Conservation (phyloP, 2,797 vertebrate species). For the Hozukius guyotensis region DNA sequence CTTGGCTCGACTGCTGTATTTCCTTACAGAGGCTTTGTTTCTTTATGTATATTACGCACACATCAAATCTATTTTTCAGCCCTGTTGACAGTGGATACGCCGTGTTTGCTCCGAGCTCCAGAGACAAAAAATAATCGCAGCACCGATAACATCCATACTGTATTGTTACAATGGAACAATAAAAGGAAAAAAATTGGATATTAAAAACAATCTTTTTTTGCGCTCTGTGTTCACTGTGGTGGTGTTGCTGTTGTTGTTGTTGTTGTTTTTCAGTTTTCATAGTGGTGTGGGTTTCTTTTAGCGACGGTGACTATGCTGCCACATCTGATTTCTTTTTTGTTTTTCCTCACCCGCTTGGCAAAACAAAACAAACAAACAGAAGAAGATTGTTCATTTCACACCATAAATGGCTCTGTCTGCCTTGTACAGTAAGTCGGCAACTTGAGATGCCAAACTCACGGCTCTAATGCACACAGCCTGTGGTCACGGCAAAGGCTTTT, state of each 20-base stretch:
- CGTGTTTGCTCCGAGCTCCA: constrained; percentile 72
- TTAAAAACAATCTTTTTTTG: constrained; percentile 72
- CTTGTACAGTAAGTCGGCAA: constrained; percentile 91
- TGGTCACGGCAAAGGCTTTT: constrained; percentile 5
- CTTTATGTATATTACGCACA: constrained; percentile 83
- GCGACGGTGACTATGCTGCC: constrained; percentile 83
- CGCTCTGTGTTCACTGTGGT: constrained; percentile 77
- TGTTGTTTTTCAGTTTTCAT: constrained; percentile 74
- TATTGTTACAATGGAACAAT: constrained; percentile 82
- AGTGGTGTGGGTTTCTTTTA: constrained; percentile 76
- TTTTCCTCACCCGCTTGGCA: constrained; percentile 94
- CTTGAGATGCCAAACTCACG: constrained; percentile 88
- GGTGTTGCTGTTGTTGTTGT: constrained; percentile 59
- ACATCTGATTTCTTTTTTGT: constrained; percentile 88
- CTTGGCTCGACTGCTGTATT: constrained; percentile 79
- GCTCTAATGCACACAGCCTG: constrained; percentile 81
- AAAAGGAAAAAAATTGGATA: constrained; percentile 78
- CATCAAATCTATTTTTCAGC: constrained; percentile 84
- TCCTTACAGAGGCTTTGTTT: constrained; percentile 86
- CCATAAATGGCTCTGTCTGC: constrained; percentile 92
- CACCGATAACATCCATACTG: constrained; percentile 74
- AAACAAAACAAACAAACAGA: constrained; percentile 84
- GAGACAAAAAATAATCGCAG: constrained; percentile 65
- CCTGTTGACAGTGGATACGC: constrained; percentile 72
- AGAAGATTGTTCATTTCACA: constrained; percentile 98